phyloP scores from a whole-genome alignment of 1,140 invertebrate genomes.

The Dufourea novaeangliae region DNA sequence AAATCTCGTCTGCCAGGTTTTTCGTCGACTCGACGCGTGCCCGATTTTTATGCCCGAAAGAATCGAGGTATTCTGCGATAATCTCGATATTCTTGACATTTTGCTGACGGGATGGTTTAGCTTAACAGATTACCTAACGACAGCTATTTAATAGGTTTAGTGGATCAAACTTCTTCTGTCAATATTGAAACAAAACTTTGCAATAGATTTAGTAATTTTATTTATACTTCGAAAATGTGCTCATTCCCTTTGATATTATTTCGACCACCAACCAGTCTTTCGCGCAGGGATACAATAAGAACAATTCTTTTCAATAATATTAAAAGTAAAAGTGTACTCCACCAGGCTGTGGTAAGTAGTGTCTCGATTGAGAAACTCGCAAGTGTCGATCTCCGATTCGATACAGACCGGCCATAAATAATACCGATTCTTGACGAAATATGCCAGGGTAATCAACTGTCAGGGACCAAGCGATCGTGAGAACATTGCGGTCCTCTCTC shows the following conservation, averaged over 20 bases:
- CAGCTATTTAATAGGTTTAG: no score
- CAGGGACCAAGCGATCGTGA: constrained; percentile 34
- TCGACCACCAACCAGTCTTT: no score
- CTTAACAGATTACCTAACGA: no score
- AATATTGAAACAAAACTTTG: no score
- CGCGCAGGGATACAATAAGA: no score
- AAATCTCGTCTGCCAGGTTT: background rate
- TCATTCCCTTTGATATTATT: no score
- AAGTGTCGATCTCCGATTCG: constrained; percentile 46
- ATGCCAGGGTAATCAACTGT: constrained; percentile 2
- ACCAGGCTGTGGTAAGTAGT: background rate
- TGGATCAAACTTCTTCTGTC: no score
- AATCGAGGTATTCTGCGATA: background rate
- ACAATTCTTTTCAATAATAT: no score
- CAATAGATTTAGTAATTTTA: no score
- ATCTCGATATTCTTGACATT: no score
- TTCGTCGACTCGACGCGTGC: constrained; percentile 21
- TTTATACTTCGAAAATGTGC: no score
- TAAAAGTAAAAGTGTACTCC: background rate
- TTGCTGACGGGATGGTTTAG: no score
- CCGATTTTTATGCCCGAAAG: background rate
- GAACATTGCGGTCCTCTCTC: constrained; percentile 19
- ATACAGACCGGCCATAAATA: constrained; percentile 47
- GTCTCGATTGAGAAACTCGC: constrained; percentile 35
- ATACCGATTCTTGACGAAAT: constrained; percentile 54